A percentile compares a stretch with the other conserved stretches of the same genome.
phyloP scores from a whole-genome alignment of 2,113 vertebrate species.

The Osmerus eperlanus region DNA sequence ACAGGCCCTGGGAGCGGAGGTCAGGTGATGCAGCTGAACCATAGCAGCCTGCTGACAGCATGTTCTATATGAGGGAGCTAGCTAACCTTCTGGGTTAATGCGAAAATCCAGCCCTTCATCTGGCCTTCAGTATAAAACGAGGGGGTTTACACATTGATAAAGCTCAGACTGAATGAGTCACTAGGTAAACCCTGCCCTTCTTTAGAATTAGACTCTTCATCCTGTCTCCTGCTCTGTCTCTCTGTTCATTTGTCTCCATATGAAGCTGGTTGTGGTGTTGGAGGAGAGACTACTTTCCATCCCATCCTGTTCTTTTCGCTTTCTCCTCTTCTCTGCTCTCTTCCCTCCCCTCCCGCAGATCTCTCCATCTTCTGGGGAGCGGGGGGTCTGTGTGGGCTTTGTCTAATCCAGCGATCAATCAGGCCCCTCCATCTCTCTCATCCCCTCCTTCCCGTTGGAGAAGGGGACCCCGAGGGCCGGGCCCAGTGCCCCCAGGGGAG shows the following conservation, averaged over 20 bases:
- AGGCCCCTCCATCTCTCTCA: background rate
- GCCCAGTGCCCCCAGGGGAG: background rate
- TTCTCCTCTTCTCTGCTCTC: too few species aligned
- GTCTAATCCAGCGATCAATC: background rate
- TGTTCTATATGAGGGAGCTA: slow-evolving; percentile 16
- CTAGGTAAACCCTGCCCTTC: too few species aligned
- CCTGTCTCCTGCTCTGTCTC: background rate
- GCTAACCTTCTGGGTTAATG: slow-evolving; percentile 29
- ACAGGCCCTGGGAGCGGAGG: slow-evolving; percentile 21
- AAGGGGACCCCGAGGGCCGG: background rate
- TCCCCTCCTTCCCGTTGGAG: slow-evolving; percentile 27
- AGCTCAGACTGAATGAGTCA: slow-evolving; percentile 6
- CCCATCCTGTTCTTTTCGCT: too few species aligned
- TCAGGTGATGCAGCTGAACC: slow-evolving; percentile 21
- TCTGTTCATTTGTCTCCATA: background rate
- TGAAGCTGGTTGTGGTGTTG: background rate
- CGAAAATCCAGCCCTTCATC: slow-evolving; percentile 40
- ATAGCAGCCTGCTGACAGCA: slow-evolving; percentile 10
- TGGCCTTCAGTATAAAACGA: slow-evolving; percentile 35
- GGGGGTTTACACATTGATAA: slow-evolving; percentile 35
- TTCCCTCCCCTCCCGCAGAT: too few species aligned
- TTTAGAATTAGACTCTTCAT: background rate
- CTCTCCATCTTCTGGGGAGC: too few species aligned
- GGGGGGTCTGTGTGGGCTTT: background rate
- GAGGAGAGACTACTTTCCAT: too few species aligned